Base-by-base conservation (phyloP, 37 sponge, comb jelly and placozoan species). In the Spongia lamella region DNA sequence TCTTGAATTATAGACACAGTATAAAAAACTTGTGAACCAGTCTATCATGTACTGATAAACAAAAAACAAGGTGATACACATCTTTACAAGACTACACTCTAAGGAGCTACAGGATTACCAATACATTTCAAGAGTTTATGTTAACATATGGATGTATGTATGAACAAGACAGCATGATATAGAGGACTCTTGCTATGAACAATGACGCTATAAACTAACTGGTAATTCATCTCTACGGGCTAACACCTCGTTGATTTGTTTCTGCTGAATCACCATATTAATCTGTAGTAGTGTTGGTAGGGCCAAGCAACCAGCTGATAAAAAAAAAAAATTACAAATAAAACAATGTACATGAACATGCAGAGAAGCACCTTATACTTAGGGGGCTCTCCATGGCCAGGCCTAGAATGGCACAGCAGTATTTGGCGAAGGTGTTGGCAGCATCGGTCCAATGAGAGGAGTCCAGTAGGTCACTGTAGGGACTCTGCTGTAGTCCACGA, bases 301-400 rank as follows among this genome's bases (percentile, higher is more conserved):
- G 20, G 93, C 93, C 2, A 62, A 32, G 39, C 90, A 92, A 0
- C 93, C 93, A 13, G 82, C 90, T 24, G 81, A 72, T 24, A 92
- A 52, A 33, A 84, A 66, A 20, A 5, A 14, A 36, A 72, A 52
- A 25, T 15, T 26, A 64, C 52, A 59, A 37, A 43, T 13, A 43
- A 36, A 72, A 43, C 5, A 43, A 9, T 43, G 9, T 13, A 9
- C 9, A 43, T 43, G 47, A 5, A 43, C 9, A 43, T 43, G 47
- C 47, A 43, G 7, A 43, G 47, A 43, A 9, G 7, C 22, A 90
- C 91, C 91, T 81, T 25, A 87, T 72, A 38, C 79, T 73, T 49
- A 92, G 69, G 9, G 87, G 89, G 65, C 93, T 92, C 81, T 87
- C 88, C 26, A 88, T 47, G 17, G 89, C 75, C n/a, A 92, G 89